Base-by-base conservation (phyloP, 2,797 vertebrate genomes). In the Sebastes miniatus region DNA sequence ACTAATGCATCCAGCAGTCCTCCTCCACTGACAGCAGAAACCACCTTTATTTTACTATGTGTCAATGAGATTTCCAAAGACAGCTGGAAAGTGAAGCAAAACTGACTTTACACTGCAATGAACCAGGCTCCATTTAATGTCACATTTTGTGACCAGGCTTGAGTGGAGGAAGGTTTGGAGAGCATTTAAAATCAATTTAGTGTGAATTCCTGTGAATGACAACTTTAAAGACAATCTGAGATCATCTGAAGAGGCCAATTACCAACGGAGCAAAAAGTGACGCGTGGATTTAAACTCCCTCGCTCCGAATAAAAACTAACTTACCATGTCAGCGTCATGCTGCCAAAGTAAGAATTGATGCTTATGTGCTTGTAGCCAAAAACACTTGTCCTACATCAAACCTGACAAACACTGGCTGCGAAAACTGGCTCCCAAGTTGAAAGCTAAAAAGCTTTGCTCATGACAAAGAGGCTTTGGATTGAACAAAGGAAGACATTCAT, bases 1-100 rank as follows among this genome's bases (percentile, higher is more conserved):
- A 91, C 80, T 91, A 91, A 94, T 93, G 92, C 90, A 92, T 90
- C 83, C 63, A 88, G 79, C 91, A 91, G 92, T 29, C 79, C 59
- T 39, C 73, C 66, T 91, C 83, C 73, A 83, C 64, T 89, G 86
- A 91, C 87, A 88, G 91, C 66, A 84, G 70, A 91, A 88, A 90
- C 58, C 76, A 81, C 85, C 91, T 87, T 83, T 79, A 81, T 81
- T 91, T 81, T 72, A 79, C 67, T 62, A 81, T 27, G 83, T 92
- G 91, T 92, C 89, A 58, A 63, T 82, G 81, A 83, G 72, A 85
- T 85, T 82, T 89, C 83, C 89, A 92, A 79, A 83, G 69, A 80
- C 84, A 77, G 80, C 86, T 94, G 91, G 76, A 93, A 90, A 89
- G 89, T 58, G 34, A 76, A 79, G 69, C 69, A 73, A 77, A 69